Base-by-base conservation (phyloP, 2,888 invertebrate species). In the Dorcus hopei region DNA sequence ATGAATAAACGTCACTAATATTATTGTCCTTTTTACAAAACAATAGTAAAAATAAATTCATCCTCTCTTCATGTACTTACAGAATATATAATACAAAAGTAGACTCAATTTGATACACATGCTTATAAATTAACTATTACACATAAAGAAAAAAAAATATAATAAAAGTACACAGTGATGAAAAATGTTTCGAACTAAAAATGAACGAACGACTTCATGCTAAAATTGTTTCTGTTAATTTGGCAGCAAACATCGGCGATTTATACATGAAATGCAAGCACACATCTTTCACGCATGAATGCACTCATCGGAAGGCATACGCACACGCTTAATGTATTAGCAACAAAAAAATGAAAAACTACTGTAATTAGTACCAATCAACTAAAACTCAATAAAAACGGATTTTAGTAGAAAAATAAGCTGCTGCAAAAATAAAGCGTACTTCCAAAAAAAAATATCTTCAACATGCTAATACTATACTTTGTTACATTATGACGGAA, bases 1-100 rank as follows among this genome's bases (percentile, higher is more conserved):
- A 45, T 45, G 45, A 52, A 54, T 54, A 54, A 54, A 54, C 38
- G 54, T 45, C 45, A 45, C 54, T 56, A 61, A 61, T 54, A 53
- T 64, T 64, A 64, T 64, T 64, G 64, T 64, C 64, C 57, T 59
- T 54, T 57, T 56, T 53, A 60, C 60, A 58, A 59, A 56, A 59
- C 54, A 60, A 49, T 53, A 59, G 57, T 38, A 52, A 53, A 61
- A 59, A 53, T 59, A 47, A 40, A 19, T 49, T 7, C 9, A 54
- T 33, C 26, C 26, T 33, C 26, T 33, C 45, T 19, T 19, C 11
- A 45, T 45, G 16, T 11, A 45, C 45, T 45, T 45, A 45, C 45
- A 45, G 23, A 49, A 52, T 42, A 59, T 39, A 26, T 49, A 50
- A 57, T 48, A 26, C 38, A 54, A 53, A 53, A 53, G 14, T 23